Conservation (phyloP, 1,140 invertebrate genomes). For the Bathynomus jamesi region DNA sequence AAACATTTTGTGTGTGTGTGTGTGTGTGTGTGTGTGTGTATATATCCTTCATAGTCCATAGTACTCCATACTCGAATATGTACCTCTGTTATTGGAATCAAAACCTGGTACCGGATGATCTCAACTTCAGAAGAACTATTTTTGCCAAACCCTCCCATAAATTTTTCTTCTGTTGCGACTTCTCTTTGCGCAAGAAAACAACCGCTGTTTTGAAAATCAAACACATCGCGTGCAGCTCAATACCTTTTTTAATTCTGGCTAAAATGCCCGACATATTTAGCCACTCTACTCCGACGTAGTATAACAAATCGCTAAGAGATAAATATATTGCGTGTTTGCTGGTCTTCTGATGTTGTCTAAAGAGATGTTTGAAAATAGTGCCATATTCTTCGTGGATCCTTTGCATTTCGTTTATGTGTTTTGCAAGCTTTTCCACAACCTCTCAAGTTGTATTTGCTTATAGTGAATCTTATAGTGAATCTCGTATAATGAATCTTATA, state of each 20-base stretch:
- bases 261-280: constrained; percentile 91
- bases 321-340: constrained; percentile 88
- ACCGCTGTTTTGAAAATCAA: constrained; percentile 97
- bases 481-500: too few relatives aligned
- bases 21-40: too few relatives aligned
- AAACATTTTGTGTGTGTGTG: too few relatives aligned
- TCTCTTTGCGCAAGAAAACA: constrained; percentile 93
- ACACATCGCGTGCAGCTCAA: constrained; percentile 93
- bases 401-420: constrained; percentile 99
- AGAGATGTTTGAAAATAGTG: constrained; percentile 91
- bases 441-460: too few relatives aligned
- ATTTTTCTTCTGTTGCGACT: constrained; percentile 90
- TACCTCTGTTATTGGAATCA: too few relatives aligned
- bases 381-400: constrained; percentile 98
- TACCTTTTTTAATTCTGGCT: constrained; percentile 93
- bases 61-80: too few relatives aligned
- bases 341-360: constrained; percentile 87
- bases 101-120: too few relatives aligned
- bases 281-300: constrained; percentile 97
- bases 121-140: too few relatives aligned
- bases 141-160: constrained; percentile 59
- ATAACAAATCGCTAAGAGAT: constrained; percentile 89
- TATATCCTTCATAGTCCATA: too few relatives aligned
- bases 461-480: too few relatives aligned
- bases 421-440: constrained; percentile 96